Conservation (phyloP, 2,888 invertebrate genomes). For the Napeogenes inachia region DNA sequence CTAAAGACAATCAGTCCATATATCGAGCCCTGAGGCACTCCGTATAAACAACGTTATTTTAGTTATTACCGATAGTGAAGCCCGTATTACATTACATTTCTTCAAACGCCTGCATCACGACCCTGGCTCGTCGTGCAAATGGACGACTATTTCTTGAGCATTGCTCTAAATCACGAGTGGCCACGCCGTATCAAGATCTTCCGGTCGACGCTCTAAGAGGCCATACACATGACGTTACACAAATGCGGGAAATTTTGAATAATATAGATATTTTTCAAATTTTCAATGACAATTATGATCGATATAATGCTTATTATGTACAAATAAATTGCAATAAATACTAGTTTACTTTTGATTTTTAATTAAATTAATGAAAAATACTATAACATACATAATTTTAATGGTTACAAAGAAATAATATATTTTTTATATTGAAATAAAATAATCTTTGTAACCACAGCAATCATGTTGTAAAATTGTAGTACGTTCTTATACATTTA, state of each 20-base stretch:
- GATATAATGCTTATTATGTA: too few species aligned
- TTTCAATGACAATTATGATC: too few species aligned
- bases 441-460: too few species aligned
- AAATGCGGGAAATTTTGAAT: conserved; percentile 6
- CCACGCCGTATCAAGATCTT: conserved; percentile 60
- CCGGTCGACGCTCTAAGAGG: conserved; percentile 47
- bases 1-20: conserved; percentile 25
- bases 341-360: too few species aligned
- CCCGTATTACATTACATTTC: conserved; percentile 40
- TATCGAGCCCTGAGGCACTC: conserved; percentile 27
- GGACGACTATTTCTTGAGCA: conserved; percentile 61
- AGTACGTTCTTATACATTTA: not conserved
- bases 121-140: conserved; percentile 53
- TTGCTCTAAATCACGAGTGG: conserved; percentile 68
- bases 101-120: conserved; percentile 49
- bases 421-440: too few species aligned
- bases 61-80: conserved; percentile 30
- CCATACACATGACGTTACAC: conserved; percentile 33
- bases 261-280: too few species aligned
- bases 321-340: too few species aligned
- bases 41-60: conserved; percentile 25
- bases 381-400: too few species aligned
- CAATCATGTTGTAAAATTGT: too few species aligned
- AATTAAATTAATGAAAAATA: too few species aligned
- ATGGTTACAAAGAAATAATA: too few species aligned